Conservation (phyloP, 2,797 vertebrate species). For the Hipposideros larvatus region DNA sequence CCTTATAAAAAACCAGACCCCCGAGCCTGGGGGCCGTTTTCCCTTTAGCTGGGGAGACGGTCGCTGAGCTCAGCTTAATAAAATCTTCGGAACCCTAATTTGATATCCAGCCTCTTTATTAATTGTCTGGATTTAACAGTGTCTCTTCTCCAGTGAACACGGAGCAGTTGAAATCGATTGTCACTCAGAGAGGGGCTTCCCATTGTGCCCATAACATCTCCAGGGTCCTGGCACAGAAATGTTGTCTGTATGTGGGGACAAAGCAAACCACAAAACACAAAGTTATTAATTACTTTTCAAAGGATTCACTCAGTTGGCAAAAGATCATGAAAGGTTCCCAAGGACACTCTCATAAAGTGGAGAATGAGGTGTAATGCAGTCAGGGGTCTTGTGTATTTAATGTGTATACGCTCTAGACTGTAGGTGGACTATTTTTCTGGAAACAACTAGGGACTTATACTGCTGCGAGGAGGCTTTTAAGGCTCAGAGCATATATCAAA, state of each 20-base stretch:
- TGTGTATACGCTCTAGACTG: not conserved
- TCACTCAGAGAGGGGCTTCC: not conserved
- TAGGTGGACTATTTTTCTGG: not conserved
- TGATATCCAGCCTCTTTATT: too few species aligned
- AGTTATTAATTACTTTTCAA: not conserved
- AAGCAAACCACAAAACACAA: not conserved
- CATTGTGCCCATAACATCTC: not conserved
- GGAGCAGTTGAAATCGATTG: too few species aligned
- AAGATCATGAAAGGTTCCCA: not conserved
- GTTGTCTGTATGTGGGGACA: not conserved
- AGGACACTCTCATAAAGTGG: not conserved
- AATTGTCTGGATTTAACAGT: too few species aligned
- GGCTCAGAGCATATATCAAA: not conserved
- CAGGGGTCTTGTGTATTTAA: not conserved
- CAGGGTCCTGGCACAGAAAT: not conserved
- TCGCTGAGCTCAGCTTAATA: too few species aligned
- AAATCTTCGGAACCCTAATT: too few species aligned
- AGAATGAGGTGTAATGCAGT: not conserved
- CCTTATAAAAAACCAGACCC: too few species aligned
- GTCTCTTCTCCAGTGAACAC: too few species aligned
- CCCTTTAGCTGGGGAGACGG: too few species aligned
- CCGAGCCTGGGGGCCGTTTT: too few species aligned
- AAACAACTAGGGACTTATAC: not conserved
- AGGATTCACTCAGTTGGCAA: not conserved
- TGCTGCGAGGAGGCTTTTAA: not conserved